These are phyloP conservation scores for Micrasema minimum DNA, from an alignment of 1,140 invertebrate genomes.

Conservation along the genomic window DNA sequence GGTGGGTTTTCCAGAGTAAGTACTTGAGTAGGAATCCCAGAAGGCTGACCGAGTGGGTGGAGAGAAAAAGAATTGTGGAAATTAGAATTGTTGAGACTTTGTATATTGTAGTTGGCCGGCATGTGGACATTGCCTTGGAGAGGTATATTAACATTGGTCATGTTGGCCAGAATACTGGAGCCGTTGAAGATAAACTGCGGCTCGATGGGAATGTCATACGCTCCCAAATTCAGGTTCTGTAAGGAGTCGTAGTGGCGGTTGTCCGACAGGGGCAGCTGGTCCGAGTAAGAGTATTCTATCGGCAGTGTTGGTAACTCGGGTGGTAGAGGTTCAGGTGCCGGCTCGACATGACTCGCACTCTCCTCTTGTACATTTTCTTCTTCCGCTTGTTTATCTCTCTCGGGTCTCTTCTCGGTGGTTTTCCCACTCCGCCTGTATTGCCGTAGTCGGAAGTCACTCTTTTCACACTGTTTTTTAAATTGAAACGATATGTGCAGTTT, in stretches of 20 bases:
- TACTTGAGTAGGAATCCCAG: conserved; percentile 39
- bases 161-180: conserved; percentile 42
- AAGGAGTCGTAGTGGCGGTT: conserved; percentile 45
- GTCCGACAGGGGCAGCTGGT: conserved; percentile 21
- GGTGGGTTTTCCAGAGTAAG: conserved; percentile 40
- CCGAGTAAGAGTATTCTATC: conserved; percentile 12
- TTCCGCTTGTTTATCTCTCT: conserved; percentile 34
- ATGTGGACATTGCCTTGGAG: conserved; percentile 40
- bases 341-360: neutral
- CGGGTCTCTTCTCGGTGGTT: conserved; percentile 40
- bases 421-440: conserved; percentile 54
- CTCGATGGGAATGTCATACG: conserved; percentile 30
- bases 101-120: conserved; percentile 36
- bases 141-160: conserved; percentile 44
- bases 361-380: conserved; percentile 21
- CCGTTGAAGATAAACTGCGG: conserved; percentile 43
- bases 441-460: conserved; percentile 59
- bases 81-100: conserved; percentile 34
- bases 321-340: neutral
- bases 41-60: conserved; percentile 19
- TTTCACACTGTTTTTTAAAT: conserved; percentile 62
- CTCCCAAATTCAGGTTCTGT: conserved; percentile 33
- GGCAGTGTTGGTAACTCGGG: conserved; percentile 1
- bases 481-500: conserved; percentile 62
- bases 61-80: conserved; percentile 42